Evolutionary conservation across 1,140 invertebrate species (phyloP), one percentile per base, ranked within the genome.

Genomic region (Nylanderia fulva): DNA sequence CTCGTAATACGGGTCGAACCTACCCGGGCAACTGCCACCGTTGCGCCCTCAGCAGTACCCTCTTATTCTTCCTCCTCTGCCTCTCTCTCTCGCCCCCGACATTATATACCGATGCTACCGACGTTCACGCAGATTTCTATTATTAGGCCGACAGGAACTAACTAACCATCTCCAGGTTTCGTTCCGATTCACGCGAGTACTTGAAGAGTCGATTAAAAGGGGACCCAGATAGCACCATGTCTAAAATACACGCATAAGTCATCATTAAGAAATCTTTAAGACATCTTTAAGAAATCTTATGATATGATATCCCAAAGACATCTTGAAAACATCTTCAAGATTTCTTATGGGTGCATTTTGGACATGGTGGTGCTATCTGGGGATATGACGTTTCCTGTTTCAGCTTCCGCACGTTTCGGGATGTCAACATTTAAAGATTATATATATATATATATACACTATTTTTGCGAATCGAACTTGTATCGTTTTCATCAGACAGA

Each of bases 11-110:
- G 88, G 89, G 86, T 86, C 77, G 86, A 89, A 90, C 77, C 84
- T 85, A 60, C 63, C 84, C 84, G 36, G 69, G 87, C 90, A 92
- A 93, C 92, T 93, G 93, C 93, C 94, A 94, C 94, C 86, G 93
- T 92, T 93, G 93, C 72, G 80, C 77, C 24, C 69, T 82, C 21
- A 21, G 36, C 48, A 24, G 42, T 84, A 52, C 21, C 27, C 71
- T 39, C 7, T 11, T 52, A 56, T 48, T 54, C 18, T 45, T 9
- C 1, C 11, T 13, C 15, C 39, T 11, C 48, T 36, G 7, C n/a
- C 52, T 36, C 39, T 27, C n/a, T n/a, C n/a, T n/a, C n/a, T n/a
- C n/a, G n/a, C n/a, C n/a, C n/a, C n/a, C n/a, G n/a, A n/a, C n/a
- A n/a, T n/a, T n/a, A n/a, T n/a, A n/a, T n/a, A n/a, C n/a, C 75